Evolutionary conservation across 2,113 vertebrate genomes (phyloP), one percentile per base, ranked within the genome.

Genomic region (Sceloporus tristichus): DNA sequence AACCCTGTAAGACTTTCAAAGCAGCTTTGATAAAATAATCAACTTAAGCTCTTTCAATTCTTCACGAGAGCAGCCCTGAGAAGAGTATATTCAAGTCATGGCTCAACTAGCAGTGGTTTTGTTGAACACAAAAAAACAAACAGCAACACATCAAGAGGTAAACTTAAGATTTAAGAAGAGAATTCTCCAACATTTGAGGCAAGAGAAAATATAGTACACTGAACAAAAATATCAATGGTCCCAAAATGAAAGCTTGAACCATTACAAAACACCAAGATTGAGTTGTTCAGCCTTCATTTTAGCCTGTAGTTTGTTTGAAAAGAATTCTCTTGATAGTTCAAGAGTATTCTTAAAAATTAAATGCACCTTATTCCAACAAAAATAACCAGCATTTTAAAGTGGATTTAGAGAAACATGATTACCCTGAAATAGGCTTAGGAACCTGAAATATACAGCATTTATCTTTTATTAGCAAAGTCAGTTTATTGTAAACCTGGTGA

Each of bases 31-130:
- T 91, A 94, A 96, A 96, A 96, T 92, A 96, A 95, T 85, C 85
- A 95, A 96, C 91, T 92, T 95, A 93, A 95, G 92, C 94, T 96
- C 94, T 91, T 91, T 89, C 87, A 90, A 62, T 86, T 89, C 94
- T 95, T 95, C 95, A 94, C 95, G 93, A 93, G 94, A 96, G 88
- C 94, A 96, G 95, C 96, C 96, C 97, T 97, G 97, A 97, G 97
- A 97, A 97, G 95, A 94, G 93, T 92, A 92, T 85, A 90, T 93
- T 94, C 92, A 93, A 93, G 94, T 94, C 91, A 95, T 90, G 96
- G 94, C 93, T 96, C 94, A 96, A 96, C 95, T 95, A 97, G 95
- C 94, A 95, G 95, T 91, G 96, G 95, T 93, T 92, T 92, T 95
- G 95, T 95, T 95, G 94, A 96, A 94, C 79, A 82, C 71, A 68